phyloP scores from a whole-genome alignment of 2,888 invertebrate species.

The Thysanoteuthis rhombus region DNA sequence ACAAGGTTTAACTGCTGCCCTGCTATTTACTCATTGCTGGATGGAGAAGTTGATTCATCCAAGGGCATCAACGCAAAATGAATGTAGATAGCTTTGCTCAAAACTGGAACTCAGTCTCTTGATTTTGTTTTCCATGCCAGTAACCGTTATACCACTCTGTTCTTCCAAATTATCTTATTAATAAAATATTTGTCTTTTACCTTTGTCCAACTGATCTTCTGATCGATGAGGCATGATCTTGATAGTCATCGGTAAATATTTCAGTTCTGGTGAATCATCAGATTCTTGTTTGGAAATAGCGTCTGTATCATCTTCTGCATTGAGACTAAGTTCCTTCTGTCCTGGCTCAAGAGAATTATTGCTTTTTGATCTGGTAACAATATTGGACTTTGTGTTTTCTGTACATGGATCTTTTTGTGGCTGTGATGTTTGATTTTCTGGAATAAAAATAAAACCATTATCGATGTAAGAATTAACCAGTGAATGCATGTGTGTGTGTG shows the following conservation, averaged over 20 bases:
- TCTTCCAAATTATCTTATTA: too few relatives aligned
- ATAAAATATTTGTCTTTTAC: background rate
- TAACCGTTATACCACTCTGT: too few relatives aligned
- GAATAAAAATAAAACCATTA: background rate
- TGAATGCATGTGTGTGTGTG: background rate
- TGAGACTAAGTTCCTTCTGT: background rate
- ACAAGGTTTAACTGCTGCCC: too few relatives aligned
- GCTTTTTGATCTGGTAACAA: background rate
- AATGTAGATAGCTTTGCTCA: too few relatives aligned
- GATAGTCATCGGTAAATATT: background rate
- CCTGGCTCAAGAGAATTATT: background rate
- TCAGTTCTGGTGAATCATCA: background rate
- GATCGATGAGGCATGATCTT: background rate
- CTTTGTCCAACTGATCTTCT: background rate
- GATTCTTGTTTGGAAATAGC: background rate
- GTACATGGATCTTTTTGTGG: background rate
- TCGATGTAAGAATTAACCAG: background rate
- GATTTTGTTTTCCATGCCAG: too few relatives aligned
- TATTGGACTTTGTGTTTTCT: background rate
- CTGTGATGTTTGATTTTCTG: background rate
- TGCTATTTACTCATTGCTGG: too few relatives aligned
- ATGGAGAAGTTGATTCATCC: too few relatives aligned
- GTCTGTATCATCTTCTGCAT: background rate
- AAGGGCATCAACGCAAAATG: too few relatives aligned
- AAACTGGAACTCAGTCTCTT: too few relatives aligned